phyloP scores from a whole-genome alignment of 2,797 vertebrate species.

The Petrocephalus sullivani region DNA sequence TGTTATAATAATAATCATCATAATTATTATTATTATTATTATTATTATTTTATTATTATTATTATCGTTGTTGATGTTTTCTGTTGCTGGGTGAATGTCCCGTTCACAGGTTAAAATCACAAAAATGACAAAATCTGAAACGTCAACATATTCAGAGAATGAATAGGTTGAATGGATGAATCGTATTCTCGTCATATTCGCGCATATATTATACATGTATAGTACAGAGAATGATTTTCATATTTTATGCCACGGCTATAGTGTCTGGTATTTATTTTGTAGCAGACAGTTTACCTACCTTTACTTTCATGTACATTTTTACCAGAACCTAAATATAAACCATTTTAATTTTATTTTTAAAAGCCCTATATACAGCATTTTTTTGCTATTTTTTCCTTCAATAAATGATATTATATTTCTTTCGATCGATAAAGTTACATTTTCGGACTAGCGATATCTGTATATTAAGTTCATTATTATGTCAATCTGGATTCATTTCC shows the following conservation, averaged over 20 bases:
- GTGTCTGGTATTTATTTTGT: background rate
- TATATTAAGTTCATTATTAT: background rate
- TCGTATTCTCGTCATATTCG: background rate
- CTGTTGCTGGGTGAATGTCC: background rate
- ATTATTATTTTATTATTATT: background rate
- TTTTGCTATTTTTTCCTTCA: background rate
- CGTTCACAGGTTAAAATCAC: background rate
- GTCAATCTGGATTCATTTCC: background rate
- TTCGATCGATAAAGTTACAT: background rate
- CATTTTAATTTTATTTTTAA: background rate
- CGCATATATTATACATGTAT: background rate
- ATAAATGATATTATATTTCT: background rate
- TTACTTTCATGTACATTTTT: background rate
- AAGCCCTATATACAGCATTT: background rate
- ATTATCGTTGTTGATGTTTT: background rate
- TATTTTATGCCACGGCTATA: background rate
- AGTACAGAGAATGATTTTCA: background rate
- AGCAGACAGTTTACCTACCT: background rate
- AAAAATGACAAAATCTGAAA: background rate
- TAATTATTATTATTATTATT: conserved; percentile 9
- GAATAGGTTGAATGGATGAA: background rate
- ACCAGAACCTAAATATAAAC: background rate
- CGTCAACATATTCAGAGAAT: background rate
- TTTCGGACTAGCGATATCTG: background rate
- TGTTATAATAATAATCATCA: conserved; percentile 30